Evolutionary conservation across 2,797 vertebrate species (phyloP).

Genomic region (Neoniphon sammara): DNA sequence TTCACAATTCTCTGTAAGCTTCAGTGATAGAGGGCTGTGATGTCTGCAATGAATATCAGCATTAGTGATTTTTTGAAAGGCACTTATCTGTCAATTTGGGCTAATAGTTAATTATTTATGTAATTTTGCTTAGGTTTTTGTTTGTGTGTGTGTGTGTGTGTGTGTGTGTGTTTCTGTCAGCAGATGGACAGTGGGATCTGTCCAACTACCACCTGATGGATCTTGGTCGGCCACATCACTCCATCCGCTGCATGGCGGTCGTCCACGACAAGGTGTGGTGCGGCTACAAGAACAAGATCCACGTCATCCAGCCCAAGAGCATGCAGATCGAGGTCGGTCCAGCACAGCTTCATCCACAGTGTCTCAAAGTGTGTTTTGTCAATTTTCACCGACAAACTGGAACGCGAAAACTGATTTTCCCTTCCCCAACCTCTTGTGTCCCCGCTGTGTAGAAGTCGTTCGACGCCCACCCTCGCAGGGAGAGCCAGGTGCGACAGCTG

Average conservation of each 20-base stretch:
- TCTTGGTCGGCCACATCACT: slow-evolving; percentile 95
- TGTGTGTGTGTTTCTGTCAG: slow-evolving; percentile 21
- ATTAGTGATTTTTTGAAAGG: too few relatives aligned
- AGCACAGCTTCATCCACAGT: too few relatives aligned
- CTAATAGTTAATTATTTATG: background rate
- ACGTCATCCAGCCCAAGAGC: slow-evolving; percentile 97
- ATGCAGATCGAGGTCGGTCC: slow-evolving; percentile 93
- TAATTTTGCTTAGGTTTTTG: background rate
- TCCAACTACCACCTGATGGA: slow-evolving; percentile 99
- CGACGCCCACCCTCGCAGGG: slow-evolving; percentile 94
- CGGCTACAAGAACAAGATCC: slow-evolving; percentile 98
- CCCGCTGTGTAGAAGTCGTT: slow-evolving; percentile 89
- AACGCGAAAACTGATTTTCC: background rate
- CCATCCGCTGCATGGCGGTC: slow-evolving; percentile 98
- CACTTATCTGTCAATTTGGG: background rate
- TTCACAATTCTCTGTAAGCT: too few relatives aligned
- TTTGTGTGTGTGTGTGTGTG: slow-evolving; percentile 7
- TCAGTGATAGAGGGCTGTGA: too few relatives aligned
- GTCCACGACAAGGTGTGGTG: slow-evolving; percentile 98
- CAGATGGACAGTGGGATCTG: slow-evolving; percentile 96
- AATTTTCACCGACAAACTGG: background rate
- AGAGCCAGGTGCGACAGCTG: slow-evolving; percentile 97
- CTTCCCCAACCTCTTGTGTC: background rate
- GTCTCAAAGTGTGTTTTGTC: too few relatives aligned
- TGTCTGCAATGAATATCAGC: too few relatives aligned